Evolutionary conservation across 2,113 vertebrate species (phyloP), one percentile per base, ranked within the genome.

Genomic region (Nannobrachium achirus): DNA sequence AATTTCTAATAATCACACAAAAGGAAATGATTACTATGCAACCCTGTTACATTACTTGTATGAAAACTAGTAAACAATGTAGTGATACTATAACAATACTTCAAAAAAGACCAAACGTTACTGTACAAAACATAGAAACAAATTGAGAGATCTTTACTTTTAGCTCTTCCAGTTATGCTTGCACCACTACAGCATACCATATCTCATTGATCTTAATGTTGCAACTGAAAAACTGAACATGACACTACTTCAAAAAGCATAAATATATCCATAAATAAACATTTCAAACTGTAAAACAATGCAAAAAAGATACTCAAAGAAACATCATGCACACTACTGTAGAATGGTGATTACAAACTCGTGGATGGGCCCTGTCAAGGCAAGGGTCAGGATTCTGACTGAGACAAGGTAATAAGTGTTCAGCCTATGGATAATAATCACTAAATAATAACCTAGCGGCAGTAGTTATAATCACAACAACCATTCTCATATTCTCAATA

Each of bases 81-180:
- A 76, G 62, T 71, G 62, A 58, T 19, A 73, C 73, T 13, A 51
- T 33, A 61, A 14, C 56, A 70, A 68, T 77, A 61, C 41, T 38
- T 33, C 50, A 64, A 80, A 55, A 71, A 68, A 52, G 58, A n/a
- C 57, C 60, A 69, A 76, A 68, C 57, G 66, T 33, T 45, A 18
- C 44, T 40, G 60, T 39, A 73, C 56, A 33, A 33, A 33, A 33
- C 25, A 82, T 9, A 4, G 75, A 15, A 72, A 61, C 25, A 72
- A 66, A 33, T 3, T 77, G 77, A 89, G 78, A 84, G 41, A 77
- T 55, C n/a, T 72, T 33, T 2, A 33, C 25, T 33, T 33, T 73
- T 58, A 60, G 63, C 60, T 75, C 74, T 92, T 92, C 92, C 92
- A 92, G 92, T 93, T 90, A 73, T 71, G 56, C 69, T 67, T 59